These are phyloP conservation scores for Mongoloraphidia duomilia DNA, from an alignment of 2,888 invertebrate species.

Conservation along the genomic window DNA sequence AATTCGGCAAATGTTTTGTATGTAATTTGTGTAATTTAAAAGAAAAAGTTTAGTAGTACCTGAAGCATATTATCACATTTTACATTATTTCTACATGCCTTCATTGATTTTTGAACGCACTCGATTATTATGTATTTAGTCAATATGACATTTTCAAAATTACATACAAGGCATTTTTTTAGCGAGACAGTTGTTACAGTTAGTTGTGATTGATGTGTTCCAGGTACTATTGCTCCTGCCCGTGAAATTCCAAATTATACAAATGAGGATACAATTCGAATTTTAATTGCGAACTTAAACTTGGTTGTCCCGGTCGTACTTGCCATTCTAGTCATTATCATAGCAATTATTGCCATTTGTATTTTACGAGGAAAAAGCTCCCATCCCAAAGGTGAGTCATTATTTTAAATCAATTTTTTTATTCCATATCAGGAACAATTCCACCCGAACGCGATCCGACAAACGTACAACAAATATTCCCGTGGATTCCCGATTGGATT, in stretches of 20 bases:
- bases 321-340: constrained; percentile 81
- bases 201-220: constrained; percentile 36
- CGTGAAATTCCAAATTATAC: constrained; percentile 67
- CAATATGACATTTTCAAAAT: too few species aligned
- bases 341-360: constrained; percentile 86
- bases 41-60: too few species aligned
- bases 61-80: too few species aligned
- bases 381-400: constrained; percentile 64
- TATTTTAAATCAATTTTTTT: constrained; percentile 22
- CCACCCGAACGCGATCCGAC: constrained; percentile 46
- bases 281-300: constrained; percentile 80
- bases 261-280: constrained; percentile 71
- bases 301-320: constrained; percentile 88
- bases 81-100: too few species aligned
- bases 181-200: too few species aligned
- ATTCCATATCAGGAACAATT: constrained; percentile 52
- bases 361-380: constrained; percentile 74
- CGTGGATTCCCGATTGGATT: constrained; percentile 77
- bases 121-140: too few species aligned
- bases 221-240: constrained; percentile 89
- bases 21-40: too few species aligned
- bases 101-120: too few species aligned
- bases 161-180: too few species aligned
- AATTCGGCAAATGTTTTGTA: too few species aligned
- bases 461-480: constrained; percentile 38